A percentile compares a stretch with the other conserved stretches of the same genome.
phyloP scores from a whole-genome alignment of 2,888 invertebrate species.

The Spilarctia lutea region DNA sequence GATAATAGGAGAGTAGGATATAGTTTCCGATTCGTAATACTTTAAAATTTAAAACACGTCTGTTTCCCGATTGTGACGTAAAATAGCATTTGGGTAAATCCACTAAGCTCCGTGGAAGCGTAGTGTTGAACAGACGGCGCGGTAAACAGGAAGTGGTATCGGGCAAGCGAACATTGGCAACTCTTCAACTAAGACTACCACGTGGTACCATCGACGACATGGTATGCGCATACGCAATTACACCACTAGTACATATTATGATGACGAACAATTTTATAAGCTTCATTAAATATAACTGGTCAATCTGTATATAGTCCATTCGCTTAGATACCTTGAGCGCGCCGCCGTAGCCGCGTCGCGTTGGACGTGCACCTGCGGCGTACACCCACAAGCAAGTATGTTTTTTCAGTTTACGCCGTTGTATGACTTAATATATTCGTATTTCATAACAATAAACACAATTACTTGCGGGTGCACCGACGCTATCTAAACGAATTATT shows the following conservation, averaged over 20 bases:
- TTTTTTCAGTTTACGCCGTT: no score
- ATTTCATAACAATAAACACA: no score
- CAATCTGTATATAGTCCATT: not conserved
- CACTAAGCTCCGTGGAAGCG: slow-evolving; percentile 53
- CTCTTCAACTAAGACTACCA: slow-evolving; percentile 70
- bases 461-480: no score
- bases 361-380: no score
- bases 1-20: slow-evolving; percentile 15
- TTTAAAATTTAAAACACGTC: slow-evolving; percentile 28
- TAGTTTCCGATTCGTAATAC: slow-evolving; percentile 30
- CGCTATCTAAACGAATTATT: no score
- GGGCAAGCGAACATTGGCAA: slow-evolving; percentile 76
- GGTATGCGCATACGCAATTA: slow-evolving; percentile 49
- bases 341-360: no score
- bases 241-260: slow-evolving; percentile 36
- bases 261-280: slow-evolving; percentile 34
- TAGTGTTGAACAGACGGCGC: slow-evolving; percentile 61
- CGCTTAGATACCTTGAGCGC: no score
- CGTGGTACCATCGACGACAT: slow-evolving; percentile 61
- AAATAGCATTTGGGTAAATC: slow-evolving; percentile 56
- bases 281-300: slow-evolving; percentile 15
- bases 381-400: no score
- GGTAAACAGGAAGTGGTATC: slow-evolving; percentile 80
- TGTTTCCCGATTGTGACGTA: slow-evolving; percentile 48
- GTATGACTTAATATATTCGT: no score